Conservation (phyloP, 1,140 invertebrate species). For the Pemphigus obesinymphae region DNA sequence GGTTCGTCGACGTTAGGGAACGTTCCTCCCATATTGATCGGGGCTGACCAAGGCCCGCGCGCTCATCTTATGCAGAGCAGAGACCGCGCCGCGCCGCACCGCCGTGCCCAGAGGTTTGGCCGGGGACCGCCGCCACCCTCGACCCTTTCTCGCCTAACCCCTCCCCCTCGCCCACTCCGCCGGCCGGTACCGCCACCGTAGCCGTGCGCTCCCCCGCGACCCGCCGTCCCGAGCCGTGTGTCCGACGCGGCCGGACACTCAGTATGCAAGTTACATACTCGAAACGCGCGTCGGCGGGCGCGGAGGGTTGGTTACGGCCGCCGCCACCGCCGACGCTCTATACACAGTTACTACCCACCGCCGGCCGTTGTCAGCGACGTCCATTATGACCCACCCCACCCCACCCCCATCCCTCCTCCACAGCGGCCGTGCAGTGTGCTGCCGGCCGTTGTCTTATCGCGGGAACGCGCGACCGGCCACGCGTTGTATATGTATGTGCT, state of each 20-base stretch:
- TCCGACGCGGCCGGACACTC: constrained; percentile 37
- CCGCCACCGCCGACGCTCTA: neutral
- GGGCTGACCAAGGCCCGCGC: constrained; percentile 41
- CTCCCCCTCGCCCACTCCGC: neutral
- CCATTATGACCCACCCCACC: constrained; percentile 34
- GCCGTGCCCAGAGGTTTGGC: constrained; percentile 34
- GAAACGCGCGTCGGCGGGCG: constrained; percentile 27
- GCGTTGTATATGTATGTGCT: neutral
- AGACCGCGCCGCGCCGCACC: constrained; percentile 28
- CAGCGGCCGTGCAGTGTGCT: neutral
- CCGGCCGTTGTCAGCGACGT: constrained; percentile 25
- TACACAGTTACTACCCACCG: neutral
- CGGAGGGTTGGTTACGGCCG: constrained; percentile 16
- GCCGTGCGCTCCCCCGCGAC: neutral
- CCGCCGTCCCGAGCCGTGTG: constrained; percentile 12
- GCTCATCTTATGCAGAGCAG: constrained; percentile 41
- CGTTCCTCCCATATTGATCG: constrained; percentile 42
- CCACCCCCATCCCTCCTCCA: neutral
- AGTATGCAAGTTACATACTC: constrained; percentile 42
- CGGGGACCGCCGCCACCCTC: constrained; percentile 25
- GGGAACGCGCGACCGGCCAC: constrained; percentile 10
- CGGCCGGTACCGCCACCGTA: neutral
- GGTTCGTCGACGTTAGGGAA: constrained; percentile 42
- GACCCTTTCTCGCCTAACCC: neutral
- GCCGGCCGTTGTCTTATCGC: constrained; percentile 39